Evolutionary conservation across 2,113 vertebrate genomes (phyloP).

Genomic region (Pseudorhombus dupliciocellatus): DNA sequence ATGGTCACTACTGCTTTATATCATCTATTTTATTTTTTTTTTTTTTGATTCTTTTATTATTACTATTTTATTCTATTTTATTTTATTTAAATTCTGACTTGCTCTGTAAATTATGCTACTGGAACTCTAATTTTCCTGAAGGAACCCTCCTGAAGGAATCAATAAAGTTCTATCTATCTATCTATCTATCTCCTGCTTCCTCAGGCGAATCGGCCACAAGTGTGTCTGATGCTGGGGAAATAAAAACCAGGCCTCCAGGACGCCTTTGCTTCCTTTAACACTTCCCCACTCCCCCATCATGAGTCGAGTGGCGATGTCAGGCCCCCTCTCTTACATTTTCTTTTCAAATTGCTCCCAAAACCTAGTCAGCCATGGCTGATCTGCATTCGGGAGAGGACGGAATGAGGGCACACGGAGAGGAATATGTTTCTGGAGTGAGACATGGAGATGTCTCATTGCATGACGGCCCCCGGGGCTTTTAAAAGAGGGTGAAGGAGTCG

Average conservation of each 20-base stretch:
- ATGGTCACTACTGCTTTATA: too few relatives aligned
- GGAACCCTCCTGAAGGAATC: too few relatives aligned
- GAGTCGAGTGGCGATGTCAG: slow-evolving; percentile 45
- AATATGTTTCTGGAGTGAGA: slow-evolving; percentile 42
- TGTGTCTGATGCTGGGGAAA: not conserved
- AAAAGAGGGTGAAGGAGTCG: slow-evolving; percentile 30
- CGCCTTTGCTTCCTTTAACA: slow-evolving; percentile 6
- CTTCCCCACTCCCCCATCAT: slow-evolving; percentile 5
- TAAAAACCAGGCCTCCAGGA: slow-evolving; percentile 14
- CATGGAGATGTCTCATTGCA: slow-evolving; percentile 26
- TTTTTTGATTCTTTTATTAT: too few relatives aligned
- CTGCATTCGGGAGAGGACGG: slow-evolving; percentile 42
- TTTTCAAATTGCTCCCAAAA: slow-evolving; percentile 59
- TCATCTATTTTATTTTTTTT: too few relatives aligned
- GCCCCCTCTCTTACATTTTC: slow-evolving; percentile 38
- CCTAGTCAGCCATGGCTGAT: slow-evolving; percentile 47
- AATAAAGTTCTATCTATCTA: too few relatives aligned
- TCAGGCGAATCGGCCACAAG: slow-evolving; percentile 1
- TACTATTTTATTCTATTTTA: too few relatives aligned
- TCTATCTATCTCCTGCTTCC: too few relatives aligned
- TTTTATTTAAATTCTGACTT: too few relatives aligned
- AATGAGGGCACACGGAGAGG: slow-evolving; percentile 48
- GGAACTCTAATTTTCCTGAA: too few relatives aligned
- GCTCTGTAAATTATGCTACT: too few relatives aligned
- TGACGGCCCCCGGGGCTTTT: slow-evolving; percentile 7